A percentile compares a stretch with the other conserved stretches of the same genome.
phyloP scores from a whole-genome alignment of 2,113 vertebrate species.

The Gila orcuttii region DNA sequence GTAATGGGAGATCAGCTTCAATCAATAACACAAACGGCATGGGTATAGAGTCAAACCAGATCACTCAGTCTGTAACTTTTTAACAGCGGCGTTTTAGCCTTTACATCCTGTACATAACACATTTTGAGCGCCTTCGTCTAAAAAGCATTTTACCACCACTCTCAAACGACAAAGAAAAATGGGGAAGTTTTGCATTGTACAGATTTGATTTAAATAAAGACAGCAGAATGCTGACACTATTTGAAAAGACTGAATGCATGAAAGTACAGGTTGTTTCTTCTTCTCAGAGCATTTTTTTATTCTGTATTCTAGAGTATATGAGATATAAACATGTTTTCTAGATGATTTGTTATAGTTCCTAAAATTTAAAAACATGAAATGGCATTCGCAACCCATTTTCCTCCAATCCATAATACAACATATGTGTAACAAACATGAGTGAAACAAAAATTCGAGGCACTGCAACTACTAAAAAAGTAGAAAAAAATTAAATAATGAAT shows the following conservation, averaged over 20 bases:
- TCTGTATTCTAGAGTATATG: neutral
- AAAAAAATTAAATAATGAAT: too few species aligned
- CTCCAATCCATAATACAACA: neutral
- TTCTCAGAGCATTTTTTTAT: neutral
- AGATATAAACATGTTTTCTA: neutral
- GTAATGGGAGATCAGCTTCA: constrained; percentile 64
- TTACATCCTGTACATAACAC: neutral
- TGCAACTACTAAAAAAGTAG: neutral
- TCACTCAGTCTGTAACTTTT: constrained; percentile 1
- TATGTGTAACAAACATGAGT: too few species aligned
- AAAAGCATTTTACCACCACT: neutral
- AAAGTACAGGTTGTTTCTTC: neutral
- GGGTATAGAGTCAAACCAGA: neutral
- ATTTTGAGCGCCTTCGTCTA: neutral
- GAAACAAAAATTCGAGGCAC: neutral
- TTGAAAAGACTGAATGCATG: neutral
- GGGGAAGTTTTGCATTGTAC: neutral
- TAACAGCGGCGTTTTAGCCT: neutral
- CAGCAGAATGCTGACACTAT: neutral
- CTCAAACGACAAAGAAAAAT: neutral
- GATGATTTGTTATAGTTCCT: neutral
- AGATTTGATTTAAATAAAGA: neutral
- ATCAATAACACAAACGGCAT: constrained; percentile 45
- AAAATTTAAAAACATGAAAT: neutral
- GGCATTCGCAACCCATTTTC: neutral